Evolutionary conservation across 2,797 vertebrate genomes (phyloP).

Genomic region (Micromesistius poutassou): DNA sequence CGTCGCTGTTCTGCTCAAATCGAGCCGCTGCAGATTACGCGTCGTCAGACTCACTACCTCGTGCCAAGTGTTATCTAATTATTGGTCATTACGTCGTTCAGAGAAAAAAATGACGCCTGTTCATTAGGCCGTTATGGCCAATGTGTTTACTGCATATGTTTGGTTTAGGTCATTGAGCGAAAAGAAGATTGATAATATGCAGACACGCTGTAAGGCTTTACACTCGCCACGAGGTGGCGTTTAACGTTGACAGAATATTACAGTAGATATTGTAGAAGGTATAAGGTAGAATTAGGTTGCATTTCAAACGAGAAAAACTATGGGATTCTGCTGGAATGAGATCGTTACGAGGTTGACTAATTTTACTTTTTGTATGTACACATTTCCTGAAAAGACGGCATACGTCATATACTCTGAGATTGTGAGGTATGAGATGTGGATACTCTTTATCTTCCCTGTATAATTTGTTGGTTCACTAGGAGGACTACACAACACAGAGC

Average conservation of each 20-base stretch:
- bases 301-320: background rate
- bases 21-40: background rate
- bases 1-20: background rate
- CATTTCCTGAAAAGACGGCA: background rate
- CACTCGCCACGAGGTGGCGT: background rate
- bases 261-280: background rate
- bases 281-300: background rate
- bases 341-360: background rate
- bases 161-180: background rate
- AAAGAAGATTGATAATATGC: background rate
- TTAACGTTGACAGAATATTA: background rate
- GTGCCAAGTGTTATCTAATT: background rate
- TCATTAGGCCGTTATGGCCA: background rate
- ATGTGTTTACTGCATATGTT: background rate
- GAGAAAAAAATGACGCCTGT: background rate
- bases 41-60: background rate
- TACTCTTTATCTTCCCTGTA: background rate
- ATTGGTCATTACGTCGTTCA: background rate
- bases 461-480: background rate
- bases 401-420: background rate
- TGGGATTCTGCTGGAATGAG: background rate
- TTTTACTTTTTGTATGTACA: background rate
- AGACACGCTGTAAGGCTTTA: background rate
- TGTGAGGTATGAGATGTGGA: background rate
- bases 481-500: background rate